Percentiles rank a stretch among this genome's conserved stretches.
Conservation (phyloP, 2,888 invertebrate species). For the Sylvicola fuscatus region DNA sequence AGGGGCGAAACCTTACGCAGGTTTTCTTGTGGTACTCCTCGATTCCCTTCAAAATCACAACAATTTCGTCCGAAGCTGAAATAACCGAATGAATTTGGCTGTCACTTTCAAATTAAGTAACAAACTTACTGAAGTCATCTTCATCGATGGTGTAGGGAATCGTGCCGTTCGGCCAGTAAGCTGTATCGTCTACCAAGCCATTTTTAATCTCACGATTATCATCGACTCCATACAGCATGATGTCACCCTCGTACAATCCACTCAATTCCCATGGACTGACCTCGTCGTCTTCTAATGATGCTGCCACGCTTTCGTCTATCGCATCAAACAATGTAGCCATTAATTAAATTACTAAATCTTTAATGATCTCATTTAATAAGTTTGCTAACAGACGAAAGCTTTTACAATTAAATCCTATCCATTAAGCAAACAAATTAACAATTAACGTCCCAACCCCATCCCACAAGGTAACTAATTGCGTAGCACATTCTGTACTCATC, state of each 20-base stretch:
- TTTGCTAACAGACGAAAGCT: too few species aligned
- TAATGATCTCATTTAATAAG: too few species aligned
- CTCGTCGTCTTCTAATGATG: slow-evolving; percentile 10
- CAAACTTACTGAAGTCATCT: slow-evolving; percentile 31
- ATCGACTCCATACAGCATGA: slow-evolving; percentile 26
- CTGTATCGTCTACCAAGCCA: slow-evolving; percentile 25
- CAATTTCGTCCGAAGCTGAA: slow-evolving; percentile 23
- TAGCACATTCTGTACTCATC: too few species aligned
- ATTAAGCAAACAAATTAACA: too few species aligned
- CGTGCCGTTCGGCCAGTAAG: slow-evolving; percentile 31
- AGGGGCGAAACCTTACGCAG: slow-evolving; percentile 41
- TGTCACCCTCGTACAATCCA: slow-evolving; percentile 39
- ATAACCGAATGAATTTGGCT: slow-evolving; percentile 2
- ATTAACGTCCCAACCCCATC: too few species aligned
- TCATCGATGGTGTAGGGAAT: slow-evolving; percentile 32
- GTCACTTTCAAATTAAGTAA: slow-evolving; percentile 4
- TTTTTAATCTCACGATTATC: slow-evolving; percentile 17
- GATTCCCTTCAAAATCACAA: slow-evolving; percentile 28
- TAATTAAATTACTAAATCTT: too few species aligned
- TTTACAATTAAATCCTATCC: too few species aligned
- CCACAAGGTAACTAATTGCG: too few species aligned
- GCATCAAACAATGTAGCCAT: too few species aligned
- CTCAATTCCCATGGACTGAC: slow-evolving; percentile 32
- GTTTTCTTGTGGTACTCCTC: slow-evolving; percentile 37
- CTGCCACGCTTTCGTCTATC: too few species aligned